phyloP scores from a whole-genome alignment of 2,113 vertebrate species.

The Mustela nigripes region DNA sequence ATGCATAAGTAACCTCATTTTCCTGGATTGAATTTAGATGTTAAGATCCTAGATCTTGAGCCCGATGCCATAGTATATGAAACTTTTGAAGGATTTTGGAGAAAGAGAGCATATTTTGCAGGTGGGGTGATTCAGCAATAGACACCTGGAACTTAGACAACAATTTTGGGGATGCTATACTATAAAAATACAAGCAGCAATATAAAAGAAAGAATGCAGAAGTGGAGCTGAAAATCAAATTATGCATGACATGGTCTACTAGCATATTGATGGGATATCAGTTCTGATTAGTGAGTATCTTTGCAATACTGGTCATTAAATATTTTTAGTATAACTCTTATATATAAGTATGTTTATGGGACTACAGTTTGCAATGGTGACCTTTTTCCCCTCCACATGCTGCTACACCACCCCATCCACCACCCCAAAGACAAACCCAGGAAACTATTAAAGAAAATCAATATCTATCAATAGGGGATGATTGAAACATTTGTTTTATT shows the following conservation, averaged over 20 bases:
- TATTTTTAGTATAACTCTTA: not conserved
- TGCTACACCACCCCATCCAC: not conserved
- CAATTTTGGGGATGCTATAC: not conserved
- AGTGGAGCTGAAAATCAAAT: not conserved
- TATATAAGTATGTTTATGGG: not conserved
- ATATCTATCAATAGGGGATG: not conserved
- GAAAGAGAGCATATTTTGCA: not conserved
- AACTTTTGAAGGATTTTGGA: not conserved
- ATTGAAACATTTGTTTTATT: not conserved
- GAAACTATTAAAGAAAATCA: not conserved
- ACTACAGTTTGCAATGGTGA: not conserved
- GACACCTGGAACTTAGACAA: not conserved
- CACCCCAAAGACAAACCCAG: not conserved
- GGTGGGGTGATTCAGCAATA: not conserved
- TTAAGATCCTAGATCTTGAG: not conserved
- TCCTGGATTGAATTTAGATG: not conserved
- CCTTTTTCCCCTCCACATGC: not conserved
- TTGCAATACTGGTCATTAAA: not conserved
- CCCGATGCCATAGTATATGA: not conserved
- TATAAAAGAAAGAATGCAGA: not conserved
- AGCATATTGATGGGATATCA: not conserved
- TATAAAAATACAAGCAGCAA: not conserved
- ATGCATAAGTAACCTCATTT: not conserved
- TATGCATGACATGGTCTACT: not conserved
- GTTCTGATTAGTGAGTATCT: slow-evolving; percentile 8